A percentile compares a stretch with the other conserved stretches of the same genome.
phyloP scores from a whole-genome alignment of 1,140 invertebrate species.

The Bombyx mandarina region DNA sequence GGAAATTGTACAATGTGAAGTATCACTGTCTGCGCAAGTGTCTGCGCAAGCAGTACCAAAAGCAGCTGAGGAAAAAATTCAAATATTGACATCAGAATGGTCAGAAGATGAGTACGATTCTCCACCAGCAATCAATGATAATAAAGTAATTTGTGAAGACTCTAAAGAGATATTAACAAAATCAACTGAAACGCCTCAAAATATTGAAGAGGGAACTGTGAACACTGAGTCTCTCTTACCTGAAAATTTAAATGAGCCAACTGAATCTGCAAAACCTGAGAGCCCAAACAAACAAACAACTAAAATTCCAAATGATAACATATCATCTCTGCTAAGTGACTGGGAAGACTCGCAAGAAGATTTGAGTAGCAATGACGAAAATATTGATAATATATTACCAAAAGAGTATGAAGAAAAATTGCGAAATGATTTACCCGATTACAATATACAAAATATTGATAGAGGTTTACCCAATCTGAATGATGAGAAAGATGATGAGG shows the following conservation, averaged over 20 bases:
- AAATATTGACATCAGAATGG: slow-evolving; percentile 57
- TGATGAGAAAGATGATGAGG: too few species aligned
- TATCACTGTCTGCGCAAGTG: neutral
- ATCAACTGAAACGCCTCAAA: too few species aligned
- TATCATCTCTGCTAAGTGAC: slow-evolving; percentile 61
- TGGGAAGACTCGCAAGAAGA: slow-evolving; percentile 66
- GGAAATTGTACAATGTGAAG: too few species aligned
- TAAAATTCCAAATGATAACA: slow-evolving; percentile 36
- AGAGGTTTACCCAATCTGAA: neutral
- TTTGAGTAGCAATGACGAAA: neutral
- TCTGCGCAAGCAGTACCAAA: slow-evolving; percentile 1
- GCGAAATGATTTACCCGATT: neutral
- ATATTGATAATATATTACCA: too few species aligned
- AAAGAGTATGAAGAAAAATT: too few species aligned
- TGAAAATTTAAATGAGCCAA: neutral
- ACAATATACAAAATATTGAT: slow-evolving; percentile 1
- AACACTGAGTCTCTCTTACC: too few species aligned
- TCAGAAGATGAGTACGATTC: slow-evolving; percentile 57
- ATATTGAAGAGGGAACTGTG: too few species aligned
- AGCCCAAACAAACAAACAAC: neutral
- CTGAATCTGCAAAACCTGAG: neutral
- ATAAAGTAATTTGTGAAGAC: slow-evolving; percentile 5
- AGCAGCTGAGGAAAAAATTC: slow-evolving; percentile 31
- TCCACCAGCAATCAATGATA: slow-evolving; percentile 4
- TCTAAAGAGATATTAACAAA: too few species aligned